Evolutionary conservation across 2,888 invertebrate species (phyloP).

Genomic region (Eupithecia subumbrata): DNA sequence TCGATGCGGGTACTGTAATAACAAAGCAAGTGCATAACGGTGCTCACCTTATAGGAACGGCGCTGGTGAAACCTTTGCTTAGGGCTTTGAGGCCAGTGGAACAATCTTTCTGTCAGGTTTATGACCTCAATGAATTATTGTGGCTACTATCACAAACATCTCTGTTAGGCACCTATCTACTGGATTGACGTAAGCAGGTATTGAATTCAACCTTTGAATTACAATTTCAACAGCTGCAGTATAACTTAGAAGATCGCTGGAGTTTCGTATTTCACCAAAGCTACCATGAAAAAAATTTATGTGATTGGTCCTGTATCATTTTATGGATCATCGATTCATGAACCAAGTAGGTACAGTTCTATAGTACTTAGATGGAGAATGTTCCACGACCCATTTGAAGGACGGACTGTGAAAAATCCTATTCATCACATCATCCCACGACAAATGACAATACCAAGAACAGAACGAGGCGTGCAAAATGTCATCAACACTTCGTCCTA

Average conservation of each 20-base stretch:
- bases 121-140: constrained; percentile 14
- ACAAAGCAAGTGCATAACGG: constrained; percentile 60
- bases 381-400: neutral
- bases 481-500: constrained; percentile 42
- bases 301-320: no score
- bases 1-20: constrained; percentile 41
- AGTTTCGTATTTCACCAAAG: neutral
- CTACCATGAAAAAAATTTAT: neutral
- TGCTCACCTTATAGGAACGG: constrained; percentile 51
- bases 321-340: neutral
- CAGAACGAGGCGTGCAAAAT: constrained; percentile 42
- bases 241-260: neutral
- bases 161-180: neutral
- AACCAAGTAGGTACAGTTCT: neutral
- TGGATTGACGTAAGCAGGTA: neutral
- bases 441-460: constrained; percentile 26
- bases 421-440: constrained; percentile 12
- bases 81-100: constrained; percentile 55
- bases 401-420: neutral
- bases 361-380: no score
- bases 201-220: neutral
- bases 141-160: neutral
- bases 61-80: constrained; percentile 56
- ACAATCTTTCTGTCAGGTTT: constrained; percentile 23
- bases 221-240: neutral